These are phyloP conservation scores for Cacajao melanocephalus DNA, from an alignment of 2,797 vertebrate species.

Conservation along the genomic window DNA sequence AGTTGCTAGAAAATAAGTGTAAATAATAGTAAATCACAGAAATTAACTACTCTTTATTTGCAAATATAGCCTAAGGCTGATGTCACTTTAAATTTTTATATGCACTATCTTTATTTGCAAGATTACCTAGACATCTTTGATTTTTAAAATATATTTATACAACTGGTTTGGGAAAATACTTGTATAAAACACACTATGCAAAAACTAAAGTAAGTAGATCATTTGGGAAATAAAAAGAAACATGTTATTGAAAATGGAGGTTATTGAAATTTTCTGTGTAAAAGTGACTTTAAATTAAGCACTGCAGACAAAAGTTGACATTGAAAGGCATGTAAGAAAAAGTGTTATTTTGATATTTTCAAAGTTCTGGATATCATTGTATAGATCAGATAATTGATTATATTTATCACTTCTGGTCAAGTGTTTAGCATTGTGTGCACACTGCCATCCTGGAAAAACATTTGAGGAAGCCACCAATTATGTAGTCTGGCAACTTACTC, in stretches of 20 bases:
- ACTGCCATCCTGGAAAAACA: not conserved
- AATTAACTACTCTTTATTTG: slow-evolving; percentile 6
- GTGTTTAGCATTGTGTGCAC: not conserved
- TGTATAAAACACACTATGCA: slow-evolving; percentile 56
- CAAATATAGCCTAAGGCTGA: not conserved
- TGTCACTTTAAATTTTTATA: slow-evolving; percentile 26
- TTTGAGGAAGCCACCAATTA: not conserved
- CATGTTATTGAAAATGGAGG: slow-evolving; percentile 38
- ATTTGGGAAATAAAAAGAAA: slow-evolving; percentile 68
- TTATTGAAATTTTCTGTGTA: slow-evolving; percentile 60
- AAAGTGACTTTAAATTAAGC: slow-evolving; percentile 61
- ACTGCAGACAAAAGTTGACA: slow-evolving; percentile 30
- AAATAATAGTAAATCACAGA: not conserved
- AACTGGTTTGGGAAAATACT: slow-evolving; percentile 55
- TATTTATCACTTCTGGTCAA: not conserved
- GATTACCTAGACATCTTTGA: slow-evolving; percentile 32
- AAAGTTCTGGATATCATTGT: not conserved
- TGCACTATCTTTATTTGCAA: slow-evolving; percentile 46
- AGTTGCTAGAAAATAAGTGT: not conserved
- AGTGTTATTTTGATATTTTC: not conserved
- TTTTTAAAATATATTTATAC: slow-evolving; percentile 6
- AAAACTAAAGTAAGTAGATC: slow-evolving; percentile 58
- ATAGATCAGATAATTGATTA: not conserved
- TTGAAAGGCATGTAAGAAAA: not conserved
- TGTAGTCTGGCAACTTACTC: not conserved